Percentiles rank a stretch among this genome's conserved stretches.
Conservation (phyloP, 2,888 invertebrate genomes). For the Synanthedon vespiformis region DNA sequence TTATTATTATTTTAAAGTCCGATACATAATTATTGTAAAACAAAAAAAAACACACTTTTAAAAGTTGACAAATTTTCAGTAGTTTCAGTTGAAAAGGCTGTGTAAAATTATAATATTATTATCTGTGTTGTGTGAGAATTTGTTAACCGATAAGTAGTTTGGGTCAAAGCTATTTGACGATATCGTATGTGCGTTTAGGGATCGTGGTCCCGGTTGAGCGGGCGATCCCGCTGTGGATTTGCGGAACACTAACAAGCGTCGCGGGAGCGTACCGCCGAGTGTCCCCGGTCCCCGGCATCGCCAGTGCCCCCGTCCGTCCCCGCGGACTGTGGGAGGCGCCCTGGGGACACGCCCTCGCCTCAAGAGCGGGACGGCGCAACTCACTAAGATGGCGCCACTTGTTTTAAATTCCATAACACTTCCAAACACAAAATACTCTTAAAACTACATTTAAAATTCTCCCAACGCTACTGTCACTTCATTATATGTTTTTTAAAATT, state of each 20-base stretch:
- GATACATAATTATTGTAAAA: not conserved
- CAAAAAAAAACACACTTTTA: not conserved
- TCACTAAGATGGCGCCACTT: constrained; percentile 56
- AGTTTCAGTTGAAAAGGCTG: not conserved
- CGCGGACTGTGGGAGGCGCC: constrained; percentile 67
- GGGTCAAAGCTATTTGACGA: constrained; percentile 17
- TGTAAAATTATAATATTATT: not conserved
- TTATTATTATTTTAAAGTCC: not conserved
- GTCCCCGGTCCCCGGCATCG: constrained; percentile 45
- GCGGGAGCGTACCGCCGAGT: constrained; percentile 64
- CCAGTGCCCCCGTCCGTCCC: constrained; percentile 67
- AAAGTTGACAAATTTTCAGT: not conserved
- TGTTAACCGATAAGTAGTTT: constrained; percentile 52
- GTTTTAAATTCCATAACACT: constrained; percentile 9
- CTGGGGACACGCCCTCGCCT: constrained; percentile 71
- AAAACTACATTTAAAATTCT: constrained; percentile 7
- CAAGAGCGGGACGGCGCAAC: constrained; percentile 61
- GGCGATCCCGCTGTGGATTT: constrained; percentile 70
- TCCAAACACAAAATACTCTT: constrained; percentile 11
- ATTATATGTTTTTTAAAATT: constrained; percentile 12
- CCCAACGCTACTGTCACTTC: constrained; percentile 8
- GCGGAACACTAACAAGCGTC: constrained; percentile 70
- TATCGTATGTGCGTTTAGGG: constrained; percentile 64
- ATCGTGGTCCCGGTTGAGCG: constrained; percentile 64
- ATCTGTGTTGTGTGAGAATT: not conserved